These are phyloP conservation scores for Acleris literana DNA, from an alignment of 2,888 invertebrate genomes.

Conservation along the genomic window DNA sequence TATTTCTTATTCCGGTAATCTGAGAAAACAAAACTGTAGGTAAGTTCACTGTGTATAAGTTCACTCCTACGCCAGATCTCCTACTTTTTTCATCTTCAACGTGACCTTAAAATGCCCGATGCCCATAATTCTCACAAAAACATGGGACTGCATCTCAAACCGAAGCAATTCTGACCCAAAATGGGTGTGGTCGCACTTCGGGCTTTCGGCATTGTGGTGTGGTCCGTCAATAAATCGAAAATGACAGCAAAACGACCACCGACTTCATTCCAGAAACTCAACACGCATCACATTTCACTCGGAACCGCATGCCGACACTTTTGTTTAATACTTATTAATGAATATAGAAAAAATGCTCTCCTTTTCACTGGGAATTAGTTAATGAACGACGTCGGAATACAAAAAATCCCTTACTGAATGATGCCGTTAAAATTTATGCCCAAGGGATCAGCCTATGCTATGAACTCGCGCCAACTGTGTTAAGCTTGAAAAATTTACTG, in stretches of 20 bases:
- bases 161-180: constrained; percentile 30
- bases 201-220: constrained; percentile 39
- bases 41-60: background rate
- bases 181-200: constrained; percentile 24
- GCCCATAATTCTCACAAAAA: constrained; percentile 19
- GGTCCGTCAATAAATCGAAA: constrained; percentile 42
- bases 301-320: constrained; percentile 55
- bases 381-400: constrained; percentile 22
- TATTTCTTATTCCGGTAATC: background rate
- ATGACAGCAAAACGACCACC: constrained; percentile 54
- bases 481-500: constrained; percentile 22
- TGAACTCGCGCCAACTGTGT: constrained; percentile 17
- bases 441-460: constrained; percentile 8
- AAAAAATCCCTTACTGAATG: constrained; percentile 28
- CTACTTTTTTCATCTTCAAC: constrained; percentile 8
- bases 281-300: constrained; percentile 59
- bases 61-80: constrained; percentile 15
- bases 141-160: constrained; percentile 22
- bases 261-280: constrained; percentile 51
- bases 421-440: constrained; percentile 13
- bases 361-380: constrained; percentile 27
- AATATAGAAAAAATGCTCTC: constrained; percentile 28
- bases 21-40: background rate
- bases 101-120: constrained; percentile 19
- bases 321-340: constrained; percentile 42